Evolutionary conservation across 1,140 invertebrate genomes (phyloP), one percentile per base, ranked within the genome.

Genomic region (Diabrotica undecimpunctata): DNA sequence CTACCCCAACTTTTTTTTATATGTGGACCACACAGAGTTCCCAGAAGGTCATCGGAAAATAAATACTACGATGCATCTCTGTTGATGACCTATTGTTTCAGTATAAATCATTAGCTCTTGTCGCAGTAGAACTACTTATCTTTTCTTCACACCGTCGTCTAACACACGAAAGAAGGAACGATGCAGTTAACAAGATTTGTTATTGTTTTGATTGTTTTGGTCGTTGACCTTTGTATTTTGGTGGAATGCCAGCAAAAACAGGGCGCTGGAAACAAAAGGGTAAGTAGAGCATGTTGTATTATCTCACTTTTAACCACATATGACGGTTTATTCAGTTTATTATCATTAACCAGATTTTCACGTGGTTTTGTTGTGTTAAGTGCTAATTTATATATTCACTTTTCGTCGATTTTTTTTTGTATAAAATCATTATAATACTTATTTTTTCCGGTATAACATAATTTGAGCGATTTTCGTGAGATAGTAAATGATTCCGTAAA

Each of bases 131-230:
- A 46, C 41, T 10, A n/a, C 41, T 8, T 46, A 46, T 46, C 8
- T 46, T 0, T 6, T 46, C 41, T 46, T 8, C n/a, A 46, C n/a
- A 8, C n/a, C n/a, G 25, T 25, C 25, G 4, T 25, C 25, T 4
- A 25, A 25, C 25, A 25, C 25, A 25, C 25, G 1, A 25, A 25
- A 25, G 41, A 46, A 10, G 41, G 7, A 11, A 46, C 11, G 41
- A 46, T 46, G 41, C 8, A 10, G 41, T 10, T 46, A 10, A 10
- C 41, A n/a, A 46, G n/a, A 46, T 46, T 46, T 46, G 2, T 46
- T 46, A 10, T 46, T 46, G 41, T 46, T 46, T 46, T 46, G 41
- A 46, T 46, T n/a, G n/a, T 46, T 46, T 46, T 60, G 39, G 58
- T 51, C 10, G n/a, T n/a, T 50, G 58, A 50, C 10, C 12, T 60